Evolutionary conservation across 2,797 vertebrate genomes (phyloP), one percentile per base, ranked within the genome.

Genomic region (Gymnothorax javanicus): DNA sequence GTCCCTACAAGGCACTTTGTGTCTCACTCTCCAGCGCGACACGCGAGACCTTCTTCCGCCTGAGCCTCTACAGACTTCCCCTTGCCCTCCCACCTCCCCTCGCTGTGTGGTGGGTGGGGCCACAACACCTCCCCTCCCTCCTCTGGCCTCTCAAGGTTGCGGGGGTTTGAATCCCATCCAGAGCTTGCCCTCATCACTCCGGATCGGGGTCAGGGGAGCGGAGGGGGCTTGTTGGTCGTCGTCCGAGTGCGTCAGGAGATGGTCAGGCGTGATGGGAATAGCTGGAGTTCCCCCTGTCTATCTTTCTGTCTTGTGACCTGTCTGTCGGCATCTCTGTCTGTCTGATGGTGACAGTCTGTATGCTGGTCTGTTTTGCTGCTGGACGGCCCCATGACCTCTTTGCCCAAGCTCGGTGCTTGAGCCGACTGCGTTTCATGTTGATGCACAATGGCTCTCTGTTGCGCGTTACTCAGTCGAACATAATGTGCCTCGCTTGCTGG

Each of bases 1-100:
- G 85, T 88, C 89, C 90, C 84, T 90, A 90, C 58, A 90, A 86
- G 90, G 89, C 82, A 82, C 50, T 86, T 88, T 85, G 75, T 85
- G 85, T 77, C 73, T 50, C 7, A 69, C 52, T 60, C 79, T 60
- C 79, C 75, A 88, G 62, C 84, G 58, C 83, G 89, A 89, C 85
- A 73, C 54, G 17, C 85, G 83, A 89, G 86, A 25, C 82, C 58
- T 43, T 56, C 73, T 77, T 64, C 86, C 67, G 62, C 62, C 59
- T 56, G 25, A 58, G 0, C 0, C 23, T 23, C 13, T 84, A 60
- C 25, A 43, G 1, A 59, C n/a, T 0, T 9, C n/a, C 69, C 58
- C 71, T 69, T 75, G 25, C 54, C 57, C 27, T 13, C 11, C 83
- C 59, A 33, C 77, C 3, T n/a, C 5, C 43, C 6, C 79, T 56